Percentiles rank a stretch among this genome's conserved stretches.
Conservation (phyloP, 1,140 invertebrate genomes). For the Dendroctonus ponderosae region DNA sequence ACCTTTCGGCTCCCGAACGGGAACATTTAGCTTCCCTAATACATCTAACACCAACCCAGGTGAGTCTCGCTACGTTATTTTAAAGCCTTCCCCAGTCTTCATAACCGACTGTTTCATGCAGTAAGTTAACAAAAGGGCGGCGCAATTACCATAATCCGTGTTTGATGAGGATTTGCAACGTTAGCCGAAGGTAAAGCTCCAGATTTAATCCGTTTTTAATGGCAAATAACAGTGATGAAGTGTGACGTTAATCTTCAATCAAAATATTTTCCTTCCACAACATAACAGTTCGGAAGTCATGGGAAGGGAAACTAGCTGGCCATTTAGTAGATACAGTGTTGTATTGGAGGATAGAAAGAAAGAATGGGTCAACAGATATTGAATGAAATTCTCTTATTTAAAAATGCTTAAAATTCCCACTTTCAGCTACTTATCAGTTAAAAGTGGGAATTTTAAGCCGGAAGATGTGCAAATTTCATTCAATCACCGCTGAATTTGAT, state of each 20-base stretch:
- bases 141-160: slow-evolving; percentile 25
- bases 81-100: background rate
- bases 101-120: background rate
- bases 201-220: slow-evolving; percentile 29
- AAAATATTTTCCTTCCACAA: slow-evolving; percentile 22
- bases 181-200: slow-evolving; percentile 19
- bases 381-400: too few species aligned
- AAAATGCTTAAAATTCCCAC: too few species aligned
- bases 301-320: slow-evolving; percentile 2
- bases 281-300: slow-evolving; percentile 11
- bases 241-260: slow-evolving; percentile 30
- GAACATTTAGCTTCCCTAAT: slow-evolving; percentile 94
- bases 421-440: too few species aligned
- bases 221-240: slow-evolving; percentile 21
- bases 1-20: slow-evolving; percentile 92
- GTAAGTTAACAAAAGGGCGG: slow-evolving; percentile 11
- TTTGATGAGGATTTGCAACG: slow-evolving; percentile 23
- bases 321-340: background rate
- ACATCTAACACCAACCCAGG: slow-evolving; percentile 92
- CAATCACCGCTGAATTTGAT: too few species aligned
- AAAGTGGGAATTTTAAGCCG: too few species aligned
- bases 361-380: background rate
- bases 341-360: background rate
- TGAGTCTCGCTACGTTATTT: slow-evolving; percentile 53
- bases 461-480: too few species aligned